Conservation (phyloP, 2,797 vertebrate species). For the Micropoecilia bifurca region DNA sequence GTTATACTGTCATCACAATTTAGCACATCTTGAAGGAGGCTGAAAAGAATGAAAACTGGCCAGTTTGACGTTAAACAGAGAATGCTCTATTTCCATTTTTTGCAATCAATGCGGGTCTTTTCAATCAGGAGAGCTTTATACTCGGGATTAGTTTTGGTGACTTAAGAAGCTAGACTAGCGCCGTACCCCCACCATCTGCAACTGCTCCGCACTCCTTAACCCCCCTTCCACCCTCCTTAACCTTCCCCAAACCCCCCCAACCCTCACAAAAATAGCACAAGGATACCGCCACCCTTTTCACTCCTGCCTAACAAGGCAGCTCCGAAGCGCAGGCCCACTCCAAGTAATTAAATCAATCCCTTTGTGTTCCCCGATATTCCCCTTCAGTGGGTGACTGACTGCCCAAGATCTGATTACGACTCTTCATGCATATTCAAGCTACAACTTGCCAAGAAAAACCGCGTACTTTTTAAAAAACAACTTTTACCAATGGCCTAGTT, state of each 20-base stretch:
- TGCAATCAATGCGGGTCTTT: conserved; percentile 84
- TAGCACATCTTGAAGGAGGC: conserved; percentile 22
- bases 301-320: conserved; percentile 91
- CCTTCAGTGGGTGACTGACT: conserved; percentile 89
- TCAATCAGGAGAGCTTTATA: conserved; percentile 89
- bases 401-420: conserved; percentile 95
- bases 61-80: conserved; percentile 85
- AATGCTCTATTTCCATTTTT: conserved; percentile 85
- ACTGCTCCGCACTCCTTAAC: conserved; percentile 9
- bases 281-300: conserved; percentile 91
- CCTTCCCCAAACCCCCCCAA: conserved; percentile 19
- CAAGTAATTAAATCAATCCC: conserved; percentile 99
- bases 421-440: conserved; percentile 97
- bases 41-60: conserved; percentile 69
- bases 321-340: conserved; percentile 92
- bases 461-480: conserved; percentile 86
- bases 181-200: conserved; percentile 71
- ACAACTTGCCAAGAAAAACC: conserved; percentile 91
- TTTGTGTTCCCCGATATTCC: conserved; percentile 96
- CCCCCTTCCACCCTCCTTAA: conserved; percentile 32
- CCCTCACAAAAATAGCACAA: conserved; percentile 73
- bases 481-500: conserved; percentile 84
- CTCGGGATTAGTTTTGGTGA: conserved; percentile 90
- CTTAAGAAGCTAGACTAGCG: conserved; percentile 90
- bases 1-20: conserved; percentile 25